Evolutionary conservation across 2,113 vertebrate species (phyloP).

Genomic region (Natator depressus): DNA sequence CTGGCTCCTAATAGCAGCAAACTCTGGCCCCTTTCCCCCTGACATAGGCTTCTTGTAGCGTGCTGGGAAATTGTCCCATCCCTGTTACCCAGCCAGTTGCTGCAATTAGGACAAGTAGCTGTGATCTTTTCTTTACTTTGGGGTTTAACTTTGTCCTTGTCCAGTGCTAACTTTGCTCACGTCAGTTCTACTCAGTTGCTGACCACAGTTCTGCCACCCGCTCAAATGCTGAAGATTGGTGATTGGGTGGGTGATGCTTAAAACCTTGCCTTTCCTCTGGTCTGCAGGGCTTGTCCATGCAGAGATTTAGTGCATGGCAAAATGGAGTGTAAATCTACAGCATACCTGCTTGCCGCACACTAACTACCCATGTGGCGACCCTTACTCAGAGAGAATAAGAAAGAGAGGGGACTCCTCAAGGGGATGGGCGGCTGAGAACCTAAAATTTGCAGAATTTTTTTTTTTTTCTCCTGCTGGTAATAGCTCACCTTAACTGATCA

Average conservation of each 20-base stretch:
- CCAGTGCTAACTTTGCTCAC: not conserved
- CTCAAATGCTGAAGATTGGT: not conserved
- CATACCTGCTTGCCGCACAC: no score
- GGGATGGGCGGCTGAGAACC: no score
- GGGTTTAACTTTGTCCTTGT: not conserved
- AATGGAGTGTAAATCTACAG: no score
- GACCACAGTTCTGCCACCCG: not conserved
- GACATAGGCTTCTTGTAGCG: rapidly evolving
- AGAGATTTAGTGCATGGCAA: no score
- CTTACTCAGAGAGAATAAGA: no score
- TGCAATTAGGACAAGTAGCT: not conserved
- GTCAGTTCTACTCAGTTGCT: no score
- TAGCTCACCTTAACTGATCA: no score
- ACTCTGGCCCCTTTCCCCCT: not conserved
- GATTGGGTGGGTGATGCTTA: not conserved
- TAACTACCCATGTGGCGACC: no score
- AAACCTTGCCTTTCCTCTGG: not conserved
- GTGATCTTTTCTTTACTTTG: not conserved
- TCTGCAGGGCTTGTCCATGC: not conserved
- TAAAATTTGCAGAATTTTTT: no score
- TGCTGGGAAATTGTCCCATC: not conserved
- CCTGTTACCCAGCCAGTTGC: not conserved
- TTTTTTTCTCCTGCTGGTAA: no score
- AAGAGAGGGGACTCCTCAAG: no score
- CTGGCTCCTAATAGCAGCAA: not conserved